Conservation (phyloP, 2,797 vertebrate genomes). For the Bucorvus abyssinicus region DNA sequence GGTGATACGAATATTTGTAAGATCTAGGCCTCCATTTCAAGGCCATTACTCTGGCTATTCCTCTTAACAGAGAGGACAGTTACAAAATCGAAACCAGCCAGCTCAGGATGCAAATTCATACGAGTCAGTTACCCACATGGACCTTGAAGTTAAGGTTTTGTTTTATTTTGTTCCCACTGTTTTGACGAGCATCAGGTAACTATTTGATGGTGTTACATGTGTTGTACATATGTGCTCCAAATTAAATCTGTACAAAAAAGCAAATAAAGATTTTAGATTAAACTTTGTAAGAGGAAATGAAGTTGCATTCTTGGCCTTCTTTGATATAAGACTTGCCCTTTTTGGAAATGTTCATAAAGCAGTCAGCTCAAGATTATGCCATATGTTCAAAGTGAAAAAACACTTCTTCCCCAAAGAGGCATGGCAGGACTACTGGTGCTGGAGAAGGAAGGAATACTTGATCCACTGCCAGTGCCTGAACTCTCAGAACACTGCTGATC, state of each 20-base stretch:
- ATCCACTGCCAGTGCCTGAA: constrained; percentile 14
- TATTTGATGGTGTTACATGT: background rate
- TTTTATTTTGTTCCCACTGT: background rate
- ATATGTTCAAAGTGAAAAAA: background rate
- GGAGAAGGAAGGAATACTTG: constrained; percentile 18
- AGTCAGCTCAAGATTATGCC: background rate
- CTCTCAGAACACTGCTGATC: background rate
- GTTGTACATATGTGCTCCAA: background rate
- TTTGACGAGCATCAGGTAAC: background rate
- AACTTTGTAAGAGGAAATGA: constrained; percentile 39
- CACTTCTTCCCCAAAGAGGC: background rate
- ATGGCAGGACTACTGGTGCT: background rate
- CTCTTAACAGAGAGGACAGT: background rate
- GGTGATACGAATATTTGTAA: background rate
- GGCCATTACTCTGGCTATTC: background rate
- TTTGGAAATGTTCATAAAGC: background rate
- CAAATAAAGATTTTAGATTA: background rate
- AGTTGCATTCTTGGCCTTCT: constrained; percentile 19
- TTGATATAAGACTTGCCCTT: background rate
- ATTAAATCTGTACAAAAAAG: background rate
- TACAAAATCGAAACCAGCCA: background rate
- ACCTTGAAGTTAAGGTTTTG: background rate
- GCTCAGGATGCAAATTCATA: background rate
- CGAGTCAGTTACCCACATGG: background rate
- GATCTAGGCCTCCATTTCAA: background rate